phyloP scores from a whole-genome alignment of 2,888 invertebrate genomes.

The Noctuana brunneofusca region DNA sequence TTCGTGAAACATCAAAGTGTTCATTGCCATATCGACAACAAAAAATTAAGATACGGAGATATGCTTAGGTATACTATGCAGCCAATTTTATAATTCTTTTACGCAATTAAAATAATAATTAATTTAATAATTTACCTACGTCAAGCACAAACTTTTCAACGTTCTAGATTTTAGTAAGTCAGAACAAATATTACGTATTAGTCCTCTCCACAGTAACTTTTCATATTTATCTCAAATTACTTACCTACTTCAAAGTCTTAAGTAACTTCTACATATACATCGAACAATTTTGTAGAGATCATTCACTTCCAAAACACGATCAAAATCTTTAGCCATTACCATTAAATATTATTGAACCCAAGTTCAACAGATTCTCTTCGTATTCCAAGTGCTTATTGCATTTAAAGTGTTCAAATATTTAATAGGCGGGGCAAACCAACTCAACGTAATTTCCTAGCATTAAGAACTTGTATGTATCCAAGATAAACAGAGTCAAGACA shows the following conservation, averaged over 20 bases:
- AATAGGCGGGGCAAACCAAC: constrained; percentile 2
- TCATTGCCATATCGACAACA: background rate
- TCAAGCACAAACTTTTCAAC: no score
- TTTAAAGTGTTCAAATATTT: constrained; percentile 19
- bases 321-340: background rate
- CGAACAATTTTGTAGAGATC: background rate
- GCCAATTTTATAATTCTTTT: background rate
- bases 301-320: background rate
- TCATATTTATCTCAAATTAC: background rate
- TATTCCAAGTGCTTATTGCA: constrained; percentile 24
- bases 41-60: no score
- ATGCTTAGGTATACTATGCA: background rate
- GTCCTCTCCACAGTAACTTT: no score
- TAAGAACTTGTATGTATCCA: constrained; percentile 8
- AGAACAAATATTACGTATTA: no score
- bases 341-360: background rate
- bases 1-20: background rate
- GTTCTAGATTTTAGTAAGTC: no score
- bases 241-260: no score
- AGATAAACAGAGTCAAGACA: constrained; percentile 20
- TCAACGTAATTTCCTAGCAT: constrained; percentile 6
- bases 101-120: no score
- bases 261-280: no score
- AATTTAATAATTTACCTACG: no score
- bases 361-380: constrained; percentile 9